A percentile compares a stretch with the other conserved stretches of the same genome.
phyloP scores from a whole-genome alignment of 2,797 vertebrate genomes.

The Pangasius sanitwongsei region DNA sequence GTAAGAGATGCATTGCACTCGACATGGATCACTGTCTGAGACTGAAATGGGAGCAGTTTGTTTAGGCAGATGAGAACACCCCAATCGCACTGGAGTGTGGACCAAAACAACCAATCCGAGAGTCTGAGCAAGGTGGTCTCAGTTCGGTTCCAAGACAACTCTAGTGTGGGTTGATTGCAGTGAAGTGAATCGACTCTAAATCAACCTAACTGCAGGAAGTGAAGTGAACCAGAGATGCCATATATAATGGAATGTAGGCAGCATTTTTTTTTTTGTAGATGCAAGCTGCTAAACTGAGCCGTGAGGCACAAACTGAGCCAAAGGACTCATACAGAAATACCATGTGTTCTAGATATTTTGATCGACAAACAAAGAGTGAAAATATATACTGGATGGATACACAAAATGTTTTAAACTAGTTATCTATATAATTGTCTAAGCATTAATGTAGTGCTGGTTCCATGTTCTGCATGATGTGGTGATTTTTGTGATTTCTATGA shows the following conservation, averaged over 20 bases:
- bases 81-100: neutral
- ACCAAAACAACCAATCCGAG: neutral
- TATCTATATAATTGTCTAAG: neutral
- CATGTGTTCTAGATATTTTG: neutral
- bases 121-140: neutral
- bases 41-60: neutral
- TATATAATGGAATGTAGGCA: neutral
- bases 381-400: neutral
- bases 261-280: neutral
- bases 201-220: slow-evolving; percentile 5
- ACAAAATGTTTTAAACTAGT: neutral
- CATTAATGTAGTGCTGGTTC: neutral
- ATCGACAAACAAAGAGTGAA: neutral
- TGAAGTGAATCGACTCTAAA: neutral
- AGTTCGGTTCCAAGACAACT: neutral
- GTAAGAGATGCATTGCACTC: slow-evolving; percentile 40
- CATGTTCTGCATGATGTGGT: neutral
- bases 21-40: slow-evolving; percentile 21
- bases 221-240: neutral
- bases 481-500: neutral
- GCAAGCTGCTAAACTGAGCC: neutral
- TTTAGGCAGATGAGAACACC: neutral
- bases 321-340: neutral
- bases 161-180: neutral
- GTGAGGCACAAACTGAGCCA: neutral